Percentiles rank a stretch among this genome's conserved stretches.
Evolutionary conservation across 2,113 vertebrate genomes (phyloP).

Genomic region (Ranitomeya variabilis): DNA sequence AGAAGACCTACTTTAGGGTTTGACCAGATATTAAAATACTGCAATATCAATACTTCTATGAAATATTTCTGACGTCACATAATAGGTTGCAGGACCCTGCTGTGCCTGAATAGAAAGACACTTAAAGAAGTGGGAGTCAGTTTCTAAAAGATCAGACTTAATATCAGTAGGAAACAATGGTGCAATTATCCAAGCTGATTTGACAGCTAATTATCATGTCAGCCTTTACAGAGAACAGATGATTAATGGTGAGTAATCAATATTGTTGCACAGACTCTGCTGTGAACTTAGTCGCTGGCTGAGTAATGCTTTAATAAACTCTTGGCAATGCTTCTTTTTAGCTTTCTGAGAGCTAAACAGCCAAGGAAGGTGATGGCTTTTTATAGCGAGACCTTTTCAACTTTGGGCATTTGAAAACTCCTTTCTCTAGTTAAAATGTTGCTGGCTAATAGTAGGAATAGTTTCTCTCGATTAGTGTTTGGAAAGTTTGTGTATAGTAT

Average conservation of each 20-base stretch:
- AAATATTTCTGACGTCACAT: conserved; percentile 49
- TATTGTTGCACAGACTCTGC: conserved; percentile 48
- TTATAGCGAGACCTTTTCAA: conserved; percentile 57
- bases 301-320: conserved; percentile 51
- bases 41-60: conserved; percentile 38
- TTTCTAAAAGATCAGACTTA: conserved; percentile 55
- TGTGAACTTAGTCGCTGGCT: not conserved
- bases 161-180: conserved; percentile 57
- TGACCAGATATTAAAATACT: conserved; percentile 18
- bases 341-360: conserved; percentile 23
- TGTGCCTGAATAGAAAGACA: conserved; percentile 18
- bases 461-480: conserved; percentile 54
- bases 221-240: conserved; percentile 47
- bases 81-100: conserved; percentile 31
- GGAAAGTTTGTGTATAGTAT: conserved; percentile 51
- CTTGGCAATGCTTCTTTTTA: not conserved
- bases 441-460: conserved; percentile 52
- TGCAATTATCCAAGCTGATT: conserved; percentile 62
- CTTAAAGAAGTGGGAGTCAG: conserved; percentile 19
- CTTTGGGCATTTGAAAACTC: conserved; percentile 54
- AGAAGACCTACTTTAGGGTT: not conserved
- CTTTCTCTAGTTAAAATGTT: conserved; percentile 50
- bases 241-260: conserved; percentile 57
- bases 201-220: conserved; percentile 53
- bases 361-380: conserved; percentile 50